These are phyloP conservation scores for Pissodes strobi DNA, from an alignment of 1,140 invertebrate species.

Conservation along the genomic window DNA sequence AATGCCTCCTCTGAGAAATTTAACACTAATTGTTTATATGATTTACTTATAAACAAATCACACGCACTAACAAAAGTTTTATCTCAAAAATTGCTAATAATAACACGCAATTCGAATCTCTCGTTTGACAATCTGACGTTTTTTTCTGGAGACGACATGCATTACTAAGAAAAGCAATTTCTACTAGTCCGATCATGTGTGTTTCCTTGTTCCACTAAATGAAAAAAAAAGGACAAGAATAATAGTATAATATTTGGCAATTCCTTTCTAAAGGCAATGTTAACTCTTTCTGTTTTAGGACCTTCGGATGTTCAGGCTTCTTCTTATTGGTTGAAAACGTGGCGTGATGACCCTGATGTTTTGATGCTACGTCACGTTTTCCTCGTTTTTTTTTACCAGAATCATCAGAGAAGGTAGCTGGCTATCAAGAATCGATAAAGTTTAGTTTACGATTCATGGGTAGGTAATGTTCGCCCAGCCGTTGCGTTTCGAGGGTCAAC, in stretches of 20 bases:
- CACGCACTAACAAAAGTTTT: neutral
- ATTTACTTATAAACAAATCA: conserved; percentile 6
- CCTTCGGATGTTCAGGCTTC: neutral
- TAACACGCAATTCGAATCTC: conserved; percentile 3
- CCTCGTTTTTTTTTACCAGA: too few relatives aligned
- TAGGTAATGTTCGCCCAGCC: too few relatives aligned
- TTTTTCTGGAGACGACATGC: too few relatives aligned
- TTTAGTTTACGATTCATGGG: too few relatives aligned
- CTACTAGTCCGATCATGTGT: neutral
- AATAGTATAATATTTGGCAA: too few relatives aligned
- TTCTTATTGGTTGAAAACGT: conserved; percentile 17
- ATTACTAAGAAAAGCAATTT: neutral
- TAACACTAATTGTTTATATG: neutral
- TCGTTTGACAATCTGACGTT: too few relatives aligned
- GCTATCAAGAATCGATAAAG: too few relatives aligned
- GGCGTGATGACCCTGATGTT: conserved; percentile 13
- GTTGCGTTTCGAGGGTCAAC: too few relatives aligned
- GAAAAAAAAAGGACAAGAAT: neutral
- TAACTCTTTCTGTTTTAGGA: too few relatives aligned
- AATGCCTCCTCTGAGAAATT: neutral
- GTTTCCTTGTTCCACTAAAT: neutral
- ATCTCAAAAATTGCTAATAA: conserved; percentile 1
- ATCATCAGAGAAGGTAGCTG: too few relatives aligned
- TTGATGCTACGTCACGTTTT: neutral
- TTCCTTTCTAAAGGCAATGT: too few relatives aligned